Percentiles rank a stretch among this genome's conserved stretches.
Evolutionary conservation across 2,113 vertebrate genomes (phyloP).

Genomic region (Rafetus swinhoei): DNA sequence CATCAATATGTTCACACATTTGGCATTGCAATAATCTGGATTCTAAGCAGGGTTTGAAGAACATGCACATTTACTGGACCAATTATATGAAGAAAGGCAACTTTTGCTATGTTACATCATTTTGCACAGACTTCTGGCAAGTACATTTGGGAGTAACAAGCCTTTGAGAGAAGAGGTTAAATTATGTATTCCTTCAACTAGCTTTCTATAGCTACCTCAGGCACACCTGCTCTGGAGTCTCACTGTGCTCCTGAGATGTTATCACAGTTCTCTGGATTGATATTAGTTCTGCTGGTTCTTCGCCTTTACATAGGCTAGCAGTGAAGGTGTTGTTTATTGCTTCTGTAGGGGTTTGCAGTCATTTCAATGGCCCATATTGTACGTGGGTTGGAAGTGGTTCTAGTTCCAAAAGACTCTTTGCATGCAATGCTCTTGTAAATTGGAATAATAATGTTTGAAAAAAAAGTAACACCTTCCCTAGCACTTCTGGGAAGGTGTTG

Average conservation of each 20-base stretch:
- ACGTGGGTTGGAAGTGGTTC: not conserved
- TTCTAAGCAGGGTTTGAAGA: not conserved
- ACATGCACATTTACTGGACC: fast-evolving
- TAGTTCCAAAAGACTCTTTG: not conserved
- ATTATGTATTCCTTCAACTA: not conserved
- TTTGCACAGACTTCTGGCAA: not conserved
- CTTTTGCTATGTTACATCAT: not conserved
- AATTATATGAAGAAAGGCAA: not conserved
- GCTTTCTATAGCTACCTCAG: not conserved
- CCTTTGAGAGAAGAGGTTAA: not conserved
- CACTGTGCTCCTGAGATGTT: not conserved
- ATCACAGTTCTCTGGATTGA: not conserved
- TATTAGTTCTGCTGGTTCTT: not conserved
- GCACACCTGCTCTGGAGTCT: not conserved
- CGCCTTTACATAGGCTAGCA: not conserved
- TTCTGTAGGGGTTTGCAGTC: not conserved
- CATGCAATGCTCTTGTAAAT: not conserved
- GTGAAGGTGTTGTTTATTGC: not conserved
- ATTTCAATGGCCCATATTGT: not conserved
- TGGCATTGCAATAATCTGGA: not conserved
- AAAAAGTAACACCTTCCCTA: not conserved
- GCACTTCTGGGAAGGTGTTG: not conserved
- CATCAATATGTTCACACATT: not conserved
- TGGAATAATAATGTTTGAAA: too few species aligned
- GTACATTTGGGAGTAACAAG: not conserved